A percentile compares a stretch with the other conserved stretches of the same genome.
Conservation (phyloP, 2,113 vertebrate genomes). For the Pachycephala philippinensis region DNA sequence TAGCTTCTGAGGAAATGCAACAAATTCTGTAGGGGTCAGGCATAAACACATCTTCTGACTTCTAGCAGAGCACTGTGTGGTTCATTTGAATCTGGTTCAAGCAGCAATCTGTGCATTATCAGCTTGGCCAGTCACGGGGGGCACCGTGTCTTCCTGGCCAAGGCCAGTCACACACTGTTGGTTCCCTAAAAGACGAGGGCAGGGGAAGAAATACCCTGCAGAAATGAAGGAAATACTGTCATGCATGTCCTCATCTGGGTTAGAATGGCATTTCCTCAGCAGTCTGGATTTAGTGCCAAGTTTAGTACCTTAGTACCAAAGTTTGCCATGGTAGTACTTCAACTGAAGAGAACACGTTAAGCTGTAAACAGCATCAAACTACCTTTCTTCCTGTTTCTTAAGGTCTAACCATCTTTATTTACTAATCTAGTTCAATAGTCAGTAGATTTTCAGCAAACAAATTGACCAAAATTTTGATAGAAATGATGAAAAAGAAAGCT, state of each 20-base stretch:
- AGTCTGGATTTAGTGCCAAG: neutral
- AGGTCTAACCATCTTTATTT: neutral
- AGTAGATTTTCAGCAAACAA: neutral
- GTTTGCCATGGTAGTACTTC: neutral
- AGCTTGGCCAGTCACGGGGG: neutral
- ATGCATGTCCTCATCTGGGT: neutral
- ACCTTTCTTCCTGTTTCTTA: neutral
- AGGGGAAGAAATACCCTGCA: neutral
- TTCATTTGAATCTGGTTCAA: neutral
- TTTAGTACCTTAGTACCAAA: neutral
- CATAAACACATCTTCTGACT: neutral
- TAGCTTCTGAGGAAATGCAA: neutral
- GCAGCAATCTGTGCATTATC: neutral
- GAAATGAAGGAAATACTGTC: neutral
- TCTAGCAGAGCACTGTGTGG: neutral
- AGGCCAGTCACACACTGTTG: neutral
- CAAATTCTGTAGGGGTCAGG: neutral
- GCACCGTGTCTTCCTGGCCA: neutral
- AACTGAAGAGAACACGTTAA: neutral
- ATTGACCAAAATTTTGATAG: neutral
- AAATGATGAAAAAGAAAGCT: neutral
- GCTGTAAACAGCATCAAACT: neutral
- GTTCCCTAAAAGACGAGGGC: neutral
- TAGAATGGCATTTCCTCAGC: neutral
- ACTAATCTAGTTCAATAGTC: neutral